Base-by-base conservation (phyloP, 2,113 vertebrate genomes). In the Solenodon paradoxus region DNA sequence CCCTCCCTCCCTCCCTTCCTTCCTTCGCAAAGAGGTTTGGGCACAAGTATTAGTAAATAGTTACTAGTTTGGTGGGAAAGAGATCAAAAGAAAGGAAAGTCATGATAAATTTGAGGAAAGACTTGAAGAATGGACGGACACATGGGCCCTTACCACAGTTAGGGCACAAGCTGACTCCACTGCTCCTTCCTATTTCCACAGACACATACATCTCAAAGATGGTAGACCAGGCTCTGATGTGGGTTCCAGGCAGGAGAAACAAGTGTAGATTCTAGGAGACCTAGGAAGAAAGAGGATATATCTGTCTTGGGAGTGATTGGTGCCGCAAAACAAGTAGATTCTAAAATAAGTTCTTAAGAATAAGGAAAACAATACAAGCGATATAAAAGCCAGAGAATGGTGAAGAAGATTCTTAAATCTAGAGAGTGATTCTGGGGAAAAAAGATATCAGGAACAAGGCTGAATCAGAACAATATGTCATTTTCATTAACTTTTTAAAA, bases 21-120 rank as follows among this genome's bases (percentile, higher is more conserved):
- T 90, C 35, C 74, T 84, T 89, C 19, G 7, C 5, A n/a, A 85
- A 69, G 26, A n/a, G 2, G 19, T 42, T 74, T 63, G 30, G 49
- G 49, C 63, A 69, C 32, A 87, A 66, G 71, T 17, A 66, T 71
- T 80, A 89, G 63, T n/a, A 68, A 69, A 9, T 79, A 87, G 82
- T 78, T 90, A 45, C 55, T 32, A 64, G 57, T 53, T 59, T 88
- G 10, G 11, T 10, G 20, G 45, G 19, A 35, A 57, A 81, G 47
- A 57, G 17, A 17, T 28, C 51, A 57, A 82, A 64, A 59, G 35
- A 17, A 95, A 92, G 55, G 40, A 35, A 80, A 53, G 19, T 24
- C 19, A 49, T 2, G 24, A 22, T n/a, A 12, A 74, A 10, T 2
- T 13, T 63, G 38, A 89, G 8, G 49, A 40, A 90, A 35, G 10